Evolutionary conservation across 2,797 vertebrate species (phyloP), one percentile per base, ranked within the genome.

Genomic region (Echeneis naucrates): DNA sequence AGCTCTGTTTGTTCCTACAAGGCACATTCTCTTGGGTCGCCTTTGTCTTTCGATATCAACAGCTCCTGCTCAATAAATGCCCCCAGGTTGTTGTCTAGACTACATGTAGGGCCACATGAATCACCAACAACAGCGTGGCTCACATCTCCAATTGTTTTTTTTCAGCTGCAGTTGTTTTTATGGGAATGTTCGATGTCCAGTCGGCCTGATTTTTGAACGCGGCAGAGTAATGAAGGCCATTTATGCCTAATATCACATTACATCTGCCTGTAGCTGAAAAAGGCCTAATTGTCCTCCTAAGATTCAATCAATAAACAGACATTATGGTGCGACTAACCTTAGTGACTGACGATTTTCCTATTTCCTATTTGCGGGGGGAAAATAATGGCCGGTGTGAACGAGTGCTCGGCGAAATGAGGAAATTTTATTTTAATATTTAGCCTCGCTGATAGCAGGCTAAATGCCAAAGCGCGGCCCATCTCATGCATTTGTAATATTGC

Each of bases 31-130:
- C 58, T 53, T 11, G 10, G 50, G 35, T 54, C 63, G 17, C 17
- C 17, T 19, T 44, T 42, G 17, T 44, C 53, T 27, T 58, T 64
- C 66, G 38, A 75, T 62, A 27, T 30, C 30, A 30, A 51, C 64
- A 42, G 24, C 21, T 0, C n/a, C 54, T 59, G 38, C 65, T 67
- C 56, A 26, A 53, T 2, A 26, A 52, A n/a, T 72, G 70, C 62
- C 83, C 69, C 11, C 2, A 65, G 67, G 63, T 77, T 77, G 63
- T 61, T 68, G 67, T 68, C 63, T 45, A 2, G 38, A 71, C 65
- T 77, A 74, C 65, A 77, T 74, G 65, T 76, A 79, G 72, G 51
- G 63, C 50, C 40, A 37, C 60, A 77, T 78, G 78, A 81, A 70
- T 83, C 75, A 75, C 70, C 26, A 32, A 57, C 65, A 23, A 32